Conservation (phyloP, 2,888 invertebrate species). For the Pachymerium ferrugineum region DNA sequence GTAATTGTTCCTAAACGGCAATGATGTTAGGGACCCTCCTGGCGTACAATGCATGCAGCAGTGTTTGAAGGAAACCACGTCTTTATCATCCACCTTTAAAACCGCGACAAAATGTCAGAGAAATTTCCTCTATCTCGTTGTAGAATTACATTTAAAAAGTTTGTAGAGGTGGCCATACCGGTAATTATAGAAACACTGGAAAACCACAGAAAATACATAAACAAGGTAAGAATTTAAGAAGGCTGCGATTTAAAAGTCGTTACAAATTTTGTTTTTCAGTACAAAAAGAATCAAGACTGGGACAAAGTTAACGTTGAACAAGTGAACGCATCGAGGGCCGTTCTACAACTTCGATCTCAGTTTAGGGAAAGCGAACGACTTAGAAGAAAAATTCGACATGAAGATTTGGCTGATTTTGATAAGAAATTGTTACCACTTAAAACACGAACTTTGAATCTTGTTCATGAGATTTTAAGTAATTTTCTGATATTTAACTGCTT, state of each 20-base stretch:
- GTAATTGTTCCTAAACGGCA: no score
- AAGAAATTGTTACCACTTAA: constrained; percentile 18
- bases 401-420: constrained; percentile 31
- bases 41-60: no score
- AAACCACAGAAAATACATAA: constrained; percentile 22
- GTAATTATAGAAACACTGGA: background rate
- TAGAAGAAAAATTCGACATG: constrained; percentile 18
- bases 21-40: no score
- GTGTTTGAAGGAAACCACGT: no score
- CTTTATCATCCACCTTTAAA: no score
- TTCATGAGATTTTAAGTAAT: constrained; percentile 31
- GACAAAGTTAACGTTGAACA: constrained; percentile 31
- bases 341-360: constrained; percentile 33
- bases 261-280: constrained; percentile 6
- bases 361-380: constrained; percentile 33
- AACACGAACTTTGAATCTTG: background rate
- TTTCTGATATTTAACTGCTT: no score
- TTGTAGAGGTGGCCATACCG: background rate
- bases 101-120: no score
- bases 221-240: background rate
- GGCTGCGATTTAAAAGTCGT: background rate
- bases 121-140: constrained; percentile 15
- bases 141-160: background rate
- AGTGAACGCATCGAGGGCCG: constrained; percentile 33
- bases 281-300: constrained; percentile 19